A percentile compares a stretch with the other conserved stretches of the same genome.
Conservation (phyloP, 1,140 invertebrate species). For the Pseudomyrmex flavicornis region DNA sequence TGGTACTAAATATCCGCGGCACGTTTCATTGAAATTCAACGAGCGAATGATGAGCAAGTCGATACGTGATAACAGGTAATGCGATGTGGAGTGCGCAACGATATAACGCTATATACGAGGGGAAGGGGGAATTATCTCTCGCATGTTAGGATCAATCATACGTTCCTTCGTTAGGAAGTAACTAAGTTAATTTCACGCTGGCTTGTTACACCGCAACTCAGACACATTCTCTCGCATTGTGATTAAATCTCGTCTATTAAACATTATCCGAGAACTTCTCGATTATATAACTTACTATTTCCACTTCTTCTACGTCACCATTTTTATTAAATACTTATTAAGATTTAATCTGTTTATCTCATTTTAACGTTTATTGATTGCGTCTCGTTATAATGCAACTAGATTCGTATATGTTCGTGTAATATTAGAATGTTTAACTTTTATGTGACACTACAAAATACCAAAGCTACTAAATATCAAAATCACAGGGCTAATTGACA, state of each 20-base stretch:
- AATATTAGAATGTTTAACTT: constrained; percentile 39
- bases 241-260: constrained; percentile 11
- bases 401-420: background rate
- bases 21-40: constrained; percentile 46
- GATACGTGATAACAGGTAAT: constrained; percentile 46
- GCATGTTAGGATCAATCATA: constrained; percentile 36
- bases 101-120: background rate
- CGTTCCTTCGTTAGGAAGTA: constrained; percentile 21
- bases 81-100: constrained; percentile 7
- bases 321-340: background rate
- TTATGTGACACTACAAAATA: constrained; percentile 4
- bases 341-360: background rate
- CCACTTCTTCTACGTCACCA: background rate
- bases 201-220: background rate
- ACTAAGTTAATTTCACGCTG: constrained; percentile 15
- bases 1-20: constrained; percentile 26
- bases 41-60: constrained; percentile 53
- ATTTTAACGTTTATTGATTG: background rate
- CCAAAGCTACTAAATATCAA: constrained; percentile 42
- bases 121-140: constrained; percentile 13
- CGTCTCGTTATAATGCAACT: constrained; percentile 1
- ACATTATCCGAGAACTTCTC: background rate
- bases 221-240: background rate
- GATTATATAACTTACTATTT: background rate
- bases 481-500: constrained; percentile 54